phyloP scores from a whole-genome alignment of 2,888 invertebrate species.

The Nycteola revayana region DNA sequence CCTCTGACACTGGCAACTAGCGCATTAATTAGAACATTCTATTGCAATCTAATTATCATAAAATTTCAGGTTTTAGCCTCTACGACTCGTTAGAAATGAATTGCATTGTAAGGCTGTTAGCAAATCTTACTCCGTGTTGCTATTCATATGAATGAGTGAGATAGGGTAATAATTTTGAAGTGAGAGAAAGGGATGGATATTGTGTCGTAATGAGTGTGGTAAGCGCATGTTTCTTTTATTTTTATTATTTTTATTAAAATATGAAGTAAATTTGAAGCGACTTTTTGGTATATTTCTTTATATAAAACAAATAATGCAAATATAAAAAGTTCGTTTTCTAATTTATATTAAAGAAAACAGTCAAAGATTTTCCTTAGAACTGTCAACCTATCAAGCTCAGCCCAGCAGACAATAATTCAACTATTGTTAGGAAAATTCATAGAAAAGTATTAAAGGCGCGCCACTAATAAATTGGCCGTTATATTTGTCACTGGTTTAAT shows the following conservation, averaged over 20 bases:
- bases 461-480: no score
- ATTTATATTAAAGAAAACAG: no score
- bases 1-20: conserved; percentile 62
- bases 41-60: conserved; percentile 77
- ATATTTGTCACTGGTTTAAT: no score
- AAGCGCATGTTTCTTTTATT: conserved; percentile 45
- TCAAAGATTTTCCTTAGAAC: no score
- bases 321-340: no score
- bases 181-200: conserved; percentile 25
- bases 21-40: conserved; percentile 66
- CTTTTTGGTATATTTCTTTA: no score
- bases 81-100: conserved; percentile 62
- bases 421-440: no score
- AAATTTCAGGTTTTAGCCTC: conserved; percentile 78
- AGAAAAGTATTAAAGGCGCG: no score
- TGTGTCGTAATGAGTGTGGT: conserved; percentile 60
- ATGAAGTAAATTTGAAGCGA: no score
- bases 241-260: conserved; percentile 39
- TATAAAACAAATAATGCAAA: no score
- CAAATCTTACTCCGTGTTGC: conserved; percentile 53
- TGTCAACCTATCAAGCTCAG: no score
- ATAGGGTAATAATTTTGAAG: conserved; percentile 20
- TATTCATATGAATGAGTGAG: conserved; percentile 46
- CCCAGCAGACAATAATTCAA: no score
- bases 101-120: conserved; percentile 52